A percentile compares a stretch with the other conserved stretches of the same genome.
phyloP scores from a whole-genome alignment of 2,888 invertebrate genomes.

The Cinara cedri region DNA sequence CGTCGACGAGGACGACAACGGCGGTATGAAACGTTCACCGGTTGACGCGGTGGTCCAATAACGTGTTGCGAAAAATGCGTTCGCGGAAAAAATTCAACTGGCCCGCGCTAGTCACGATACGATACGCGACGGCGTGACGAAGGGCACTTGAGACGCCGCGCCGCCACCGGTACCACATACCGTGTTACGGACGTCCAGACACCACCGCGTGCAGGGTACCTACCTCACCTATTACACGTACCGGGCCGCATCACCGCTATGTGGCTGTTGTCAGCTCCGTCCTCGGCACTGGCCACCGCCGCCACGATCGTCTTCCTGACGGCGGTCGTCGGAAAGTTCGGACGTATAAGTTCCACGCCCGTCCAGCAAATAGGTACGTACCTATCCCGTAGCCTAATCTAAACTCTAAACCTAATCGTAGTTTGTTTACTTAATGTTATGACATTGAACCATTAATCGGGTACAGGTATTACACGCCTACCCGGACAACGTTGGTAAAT shows the following conservation, averaged over 20 bases:
- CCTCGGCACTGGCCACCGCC: constrained; percentile 15
- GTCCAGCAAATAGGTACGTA: constrained; percentile 34
- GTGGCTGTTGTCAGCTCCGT: constrained; percentile 1
- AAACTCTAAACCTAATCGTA: no score
- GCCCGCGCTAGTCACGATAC: constrained; percentile 13
- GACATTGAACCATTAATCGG: no score
- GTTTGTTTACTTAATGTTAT: no score
- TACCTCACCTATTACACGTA: no score
- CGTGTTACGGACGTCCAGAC: no score
- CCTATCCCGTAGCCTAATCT: neutral
- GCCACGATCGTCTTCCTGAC: constrained; percentile 30
- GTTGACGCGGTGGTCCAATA: neutral
- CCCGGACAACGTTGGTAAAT: no score
- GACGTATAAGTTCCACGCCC: constrained; percentile 20
- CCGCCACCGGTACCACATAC: neutral
- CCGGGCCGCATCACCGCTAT: neutral
- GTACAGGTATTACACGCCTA: no score
- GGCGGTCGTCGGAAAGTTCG: constrained; percentile 30
- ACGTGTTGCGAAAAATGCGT: constrained; percentile 39
- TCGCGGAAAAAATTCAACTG: constrained; percentile 37
- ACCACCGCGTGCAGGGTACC: no score
- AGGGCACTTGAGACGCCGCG: constrained; percentile 39
- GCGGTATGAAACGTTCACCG: constrained; percentile 17
- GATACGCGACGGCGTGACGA: constrained; percentile 14
- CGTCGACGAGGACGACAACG: no score